A percentile compares a stretch with the other conserved stretches of the same genome.
These are phyloP conservation scores for Carassius carassius DNA, from an alignment of 2,113 vertebrate species.

Conservation along the genomic window DNA sequence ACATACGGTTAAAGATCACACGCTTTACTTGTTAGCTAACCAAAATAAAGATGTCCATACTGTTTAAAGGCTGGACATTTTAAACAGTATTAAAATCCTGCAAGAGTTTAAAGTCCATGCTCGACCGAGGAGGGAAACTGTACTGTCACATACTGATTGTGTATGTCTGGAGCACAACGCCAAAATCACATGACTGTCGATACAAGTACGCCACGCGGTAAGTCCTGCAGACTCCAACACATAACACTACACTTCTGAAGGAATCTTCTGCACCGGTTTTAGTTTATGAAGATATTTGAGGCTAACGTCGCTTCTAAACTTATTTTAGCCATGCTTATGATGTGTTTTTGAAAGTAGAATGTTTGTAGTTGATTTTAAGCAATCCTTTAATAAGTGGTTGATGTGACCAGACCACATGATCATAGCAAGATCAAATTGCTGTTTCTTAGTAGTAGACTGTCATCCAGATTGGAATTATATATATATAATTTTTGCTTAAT, in stretches of 20 bases:
- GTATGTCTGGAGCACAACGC: not conserved
- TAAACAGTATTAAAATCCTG: not conserved
- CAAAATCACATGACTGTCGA: not conserved
- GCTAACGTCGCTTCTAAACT: not conserved
- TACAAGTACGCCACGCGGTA: not conserved
- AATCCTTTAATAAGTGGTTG: not conserved
- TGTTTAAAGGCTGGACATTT: not conserved
- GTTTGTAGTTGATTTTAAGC: not conserved
- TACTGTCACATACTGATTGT: not conserved
- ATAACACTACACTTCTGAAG: not conserved
- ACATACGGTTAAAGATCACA: not conserved
- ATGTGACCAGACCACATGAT: not conserved
- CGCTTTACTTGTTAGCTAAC: not conserved
- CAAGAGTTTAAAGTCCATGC: slow-evolving; percentile 13
- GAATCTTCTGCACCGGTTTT: not conserved
- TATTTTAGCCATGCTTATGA: not conserved
- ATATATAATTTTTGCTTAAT: not conserved
- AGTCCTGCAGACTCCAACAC: not conserved
- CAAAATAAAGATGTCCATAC: too few relatives aligned
- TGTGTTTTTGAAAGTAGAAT: not conserved
- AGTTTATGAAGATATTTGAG: not conserved
- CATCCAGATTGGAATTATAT: not conserved
- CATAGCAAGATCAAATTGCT: not conserved
- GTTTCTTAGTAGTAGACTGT: not conserved
- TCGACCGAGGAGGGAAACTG: not conserved